phyloP scores from a whole-genome alignment of 92 coral and sea anemone species.

The Phenganax marumi region DNA sequence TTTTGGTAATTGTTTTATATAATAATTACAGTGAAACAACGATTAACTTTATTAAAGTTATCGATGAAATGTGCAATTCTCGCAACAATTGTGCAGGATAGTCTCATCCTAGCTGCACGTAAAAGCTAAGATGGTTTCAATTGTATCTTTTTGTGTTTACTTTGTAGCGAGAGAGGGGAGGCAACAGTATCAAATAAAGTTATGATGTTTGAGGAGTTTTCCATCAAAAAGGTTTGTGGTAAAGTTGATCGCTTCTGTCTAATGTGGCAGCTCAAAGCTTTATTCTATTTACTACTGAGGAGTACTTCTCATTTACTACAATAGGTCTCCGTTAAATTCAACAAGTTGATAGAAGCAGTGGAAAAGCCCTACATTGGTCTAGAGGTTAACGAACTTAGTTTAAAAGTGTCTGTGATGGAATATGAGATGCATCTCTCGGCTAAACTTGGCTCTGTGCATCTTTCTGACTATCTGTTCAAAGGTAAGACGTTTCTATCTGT shows the following conservation, averaged over 20 bases:
- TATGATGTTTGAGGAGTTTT: conserved; percentile 68
- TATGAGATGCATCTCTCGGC: conserved; percentile 64
- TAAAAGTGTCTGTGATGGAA: conserved; percentile 59
- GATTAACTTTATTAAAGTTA: no score
- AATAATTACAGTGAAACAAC: no score
- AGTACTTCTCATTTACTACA: not conserved
- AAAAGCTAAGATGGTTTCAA: no score
- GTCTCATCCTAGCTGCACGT: no score
- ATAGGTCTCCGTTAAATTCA: conserved; percentile 73
- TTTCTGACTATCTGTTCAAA: conserved; percentile 75
- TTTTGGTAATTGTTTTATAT: no score
- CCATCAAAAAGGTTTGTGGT: conserved; percentile 67
- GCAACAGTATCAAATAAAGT: conserved; percentile 38
- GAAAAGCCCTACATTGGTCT: conserved; percentile 75
- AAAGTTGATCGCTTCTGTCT: not conserved
- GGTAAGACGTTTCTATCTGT: conserved; percentile 42
- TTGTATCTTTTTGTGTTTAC: no score
- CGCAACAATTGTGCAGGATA: no score
- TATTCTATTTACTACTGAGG: not conserved
- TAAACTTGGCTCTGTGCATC: conserved; percentile 76
- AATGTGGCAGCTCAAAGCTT: not conserved
- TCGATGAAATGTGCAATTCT: no score
- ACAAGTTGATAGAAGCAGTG: conserved; percentile 56
- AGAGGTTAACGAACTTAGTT: conserved; percentile 65
- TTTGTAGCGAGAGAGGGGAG: conserved; percentile 37